Evolutionary conservation across 1,140 invertebrate genomes (phyloP).

Genomic region (Bombus polaris): DNA sequence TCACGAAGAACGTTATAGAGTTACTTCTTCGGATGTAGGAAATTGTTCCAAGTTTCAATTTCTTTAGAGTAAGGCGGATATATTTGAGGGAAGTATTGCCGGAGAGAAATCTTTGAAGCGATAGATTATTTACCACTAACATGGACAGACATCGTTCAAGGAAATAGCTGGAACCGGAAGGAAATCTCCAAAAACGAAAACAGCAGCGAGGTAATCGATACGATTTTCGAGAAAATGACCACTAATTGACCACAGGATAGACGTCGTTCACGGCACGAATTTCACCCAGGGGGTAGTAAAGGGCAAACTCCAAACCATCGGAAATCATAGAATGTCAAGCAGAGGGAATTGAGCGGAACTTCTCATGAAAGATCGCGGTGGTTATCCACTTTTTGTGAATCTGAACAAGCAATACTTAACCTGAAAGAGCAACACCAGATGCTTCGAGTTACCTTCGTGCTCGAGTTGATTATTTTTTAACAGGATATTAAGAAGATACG

Average conservation of each 20-base stretch:
- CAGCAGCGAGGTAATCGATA: neutral
- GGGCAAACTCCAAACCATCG: neutral
- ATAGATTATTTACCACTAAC: neutral
- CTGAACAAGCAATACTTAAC: too few relatives aligned
- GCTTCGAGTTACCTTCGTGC: neutral
- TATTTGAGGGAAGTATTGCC: neutral
- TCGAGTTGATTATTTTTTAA: neutral
- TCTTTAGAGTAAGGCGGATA: neutral
- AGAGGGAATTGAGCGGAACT: neutral
- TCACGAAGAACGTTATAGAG: neutral
- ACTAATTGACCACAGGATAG: neutral
- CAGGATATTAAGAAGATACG: too few relatives aligned
- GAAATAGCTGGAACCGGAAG: neutral
- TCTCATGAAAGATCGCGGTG: neutral
- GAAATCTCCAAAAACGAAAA: neutral
- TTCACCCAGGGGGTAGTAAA: neutral
- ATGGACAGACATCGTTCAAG: neutral
- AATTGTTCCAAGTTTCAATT: neutral
- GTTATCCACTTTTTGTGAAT: too few relatives aligned
- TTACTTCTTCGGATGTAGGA: neutral
- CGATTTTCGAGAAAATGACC: neutral
- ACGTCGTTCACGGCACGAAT: neutral
- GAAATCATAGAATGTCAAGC: neutral
- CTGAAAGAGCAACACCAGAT: too few relatives aligned
- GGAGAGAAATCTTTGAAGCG: too few relatives aligned